Base-by-base conservation (phyloP, 2,888 invertebrate genomes). In the Pachycephus smyrnensis region DNA sequence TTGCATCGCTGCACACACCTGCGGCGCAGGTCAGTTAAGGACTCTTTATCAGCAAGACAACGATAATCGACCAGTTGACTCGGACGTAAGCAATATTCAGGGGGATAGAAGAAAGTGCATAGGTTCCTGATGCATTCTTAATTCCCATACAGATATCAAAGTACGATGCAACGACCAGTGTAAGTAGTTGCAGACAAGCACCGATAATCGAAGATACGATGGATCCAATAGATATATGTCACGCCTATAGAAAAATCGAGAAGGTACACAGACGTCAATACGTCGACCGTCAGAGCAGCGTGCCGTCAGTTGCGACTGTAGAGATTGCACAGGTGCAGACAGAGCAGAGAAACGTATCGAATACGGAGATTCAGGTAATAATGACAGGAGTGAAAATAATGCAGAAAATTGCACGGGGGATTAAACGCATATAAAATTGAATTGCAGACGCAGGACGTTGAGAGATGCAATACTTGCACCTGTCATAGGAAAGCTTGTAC, bases 151-250 rank as follows among this genome's bases (percentile, higher is more conserved):
- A 83, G 73, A 23, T 76, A n/a, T 81, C 81, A 69, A 82, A 80
- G 77, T 80, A 79, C 68, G 82, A 87, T 73, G 75, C 84, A 37
- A 83, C 84, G 69, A 90, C 89, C 40, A 90, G 90, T 77, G 76
- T 88, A 30, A 90, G 89, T 75, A 83, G 80, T 73, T 31, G 86
- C 35, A 82, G 75, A 68, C 75, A 81, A 69, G 76, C 80, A 15
- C 33, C 81, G 30, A 73, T 81, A 73, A 75, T 76, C 30, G 76
- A 55, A 12, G 81, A 82, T 1, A 73, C 77, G 0, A 75, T 78
- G 11, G 76, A 76, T 37, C 71, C 31, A 4, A 23, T 15, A 30
- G 71, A 71, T 2, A 71, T 71, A 11, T 31, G 37, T 30, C 79
- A 76, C 40, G 76, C 69, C 68, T 76, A 36, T 35, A 80, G 86